Base-by-base conservation (phyloP, 2,888 invertebrate species). In the Apotomis betuletana region DNA sequence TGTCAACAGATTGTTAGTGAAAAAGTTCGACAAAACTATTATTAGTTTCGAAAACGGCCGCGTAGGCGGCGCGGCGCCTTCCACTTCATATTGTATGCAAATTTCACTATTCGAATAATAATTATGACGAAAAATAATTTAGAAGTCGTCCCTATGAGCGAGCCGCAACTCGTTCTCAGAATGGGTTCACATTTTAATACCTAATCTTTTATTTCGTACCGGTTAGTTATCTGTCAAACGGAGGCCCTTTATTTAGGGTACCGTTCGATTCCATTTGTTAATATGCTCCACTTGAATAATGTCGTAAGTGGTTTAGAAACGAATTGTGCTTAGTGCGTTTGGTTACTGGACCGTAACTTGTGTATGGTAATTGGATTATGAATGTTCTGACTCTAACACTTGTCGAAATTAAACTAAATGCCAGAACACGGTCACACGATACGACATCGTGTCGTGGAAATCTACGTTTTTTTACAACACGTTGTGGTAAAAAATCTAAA, bases 51-150 rank as follows among this genome's bases (percentile, higher is more conserved):
- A 74, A 76, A 78, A 77, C 60, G 74, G 74, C 60, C 69, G 81
- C 81, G 89, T 89, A 75, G 89, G 89, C 76, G 88, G 78, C n/a
- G 72, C 81, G 88, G 88, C 89, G 89, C 88, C n/a, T n/a, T n/a
- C n/a, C 89, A 85, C 81, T 74, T 87, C 85, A 90, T 91, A 92
- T 92, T 92, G 92, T 92, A 92, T 92, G 92, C 87, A 87, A 89
- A 90, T 89, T 83, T 80, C 75, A 83, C 83, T 85, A 83, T 85
- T 89, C 75, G 86, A 90, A 91, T 88, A 87, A 87, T 88, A 88
- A 91, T 89, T 87, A 89, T 85, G 83, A 83, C 81, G 27, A 83
- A 86, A 90, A 85, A 88, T 87, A 84, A 86, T 83, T 85, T 87
- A 82, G 83, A 82, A 84, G 85, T 84, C 78, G 85, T 81, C 84